Evolutionary conservation across 2,888 invertebrate genomes (phyloP), one percentile per base, ranked within the genome.

Genomic region (Drosophila nigritarsus): DNA sequence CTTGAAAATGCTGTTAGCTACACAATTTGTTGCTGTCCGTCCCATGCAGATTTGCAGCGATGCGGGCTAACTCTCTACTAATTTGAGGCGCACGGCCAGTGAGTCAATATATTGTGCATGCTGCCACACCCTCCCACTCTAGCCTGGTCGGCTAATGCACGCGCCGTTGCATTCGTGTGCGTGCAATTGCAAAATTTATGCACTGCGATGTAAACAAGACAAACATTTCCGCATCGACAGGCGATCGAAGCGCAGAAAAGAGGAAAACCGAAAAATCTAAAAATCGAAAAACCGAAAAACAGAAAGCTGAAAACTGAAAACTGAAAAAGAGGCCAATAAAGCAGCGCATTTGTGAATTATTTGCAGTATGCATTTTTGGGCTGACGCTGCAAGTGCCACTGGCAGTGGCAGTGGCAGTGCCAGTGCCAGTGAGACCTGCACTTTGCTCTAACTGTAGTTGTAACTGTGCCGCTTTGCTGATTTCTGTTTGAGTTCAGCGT

Each of bases 1-100:
- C 89, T 87, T 87, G 87, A 79, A 90, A 90, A 89, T 90, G 89
- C 85, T 87, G 87, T 87, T 90, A 82, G 90, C 90, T 84, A 87
- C 90, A 89, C 81, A 89, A 90, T 90, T 90, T 89, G 85, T 75
- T 89, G 85, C 67, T 79, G 85, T 77, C 72, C 78, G 66, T 69
- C 69, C 69, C 62, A 80, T 81, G 82, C 81, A 84, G 84, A 81
- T 81, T 83, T 81, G 69, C 65, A 18, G 20, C 34, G 34, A 55
- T 45, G 45, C 45, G 45, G 45, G 45, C 45, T 45, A 55, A 55
- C 38, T 27, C 69, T 65, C 73, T 68, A 68, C 89, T 87, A 86
- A 90, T 86, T 90, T 89, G 85, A 77, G 76, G 73, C 72, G 72
- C 61, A 64, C 65, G 70, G 65, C 66, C 50, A 70, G 74, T 73